Conservation (phyloP, 53 echinoderm and acorn worm genomes). For the Patiria pectinifera region DNA sequence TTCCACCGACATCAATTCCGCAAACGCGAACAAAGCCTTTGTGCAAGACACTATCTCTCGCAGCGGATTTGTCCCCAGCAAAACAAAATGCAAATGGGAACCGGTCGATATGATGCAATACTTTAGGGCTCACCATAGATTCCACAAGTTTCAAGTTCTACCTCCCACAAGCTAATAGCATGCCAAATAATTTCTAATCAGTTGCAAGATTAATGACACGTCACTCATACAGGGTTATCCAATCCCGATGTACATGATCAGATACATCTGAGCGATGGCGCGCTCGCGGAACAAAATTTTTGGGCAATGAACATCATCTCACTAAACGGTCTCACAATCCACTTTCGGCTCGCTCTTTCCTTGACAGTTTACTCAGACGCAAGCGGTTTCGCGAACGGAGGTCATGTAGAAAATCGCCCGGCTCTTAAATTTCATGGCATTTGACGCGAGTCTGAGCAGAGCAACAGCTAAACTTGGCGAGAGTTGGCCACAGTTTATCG, state of each 20-base stretch:
- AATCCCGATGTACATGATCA: background rate
- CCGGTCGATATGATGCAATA: background rate
- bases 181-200: constrained; percentile 33
- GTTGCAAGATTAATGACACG: constrained; percentile 33
- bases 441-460: constrained; percentile 5
- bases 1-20: background rate
- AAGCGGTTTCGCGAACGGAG: constrained; percentile 18
- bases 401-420: constrained; percentile 17
- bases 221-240: background rate
- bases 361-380: constrained; percentile 34
- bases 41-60: constrained; percentile 17
- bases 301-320: background rate
- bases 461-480: constrained; percentile 53
- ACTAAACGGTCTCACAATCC: constrained; percentile 1
- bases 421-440: constrained; percentile 31
- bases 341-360: constrained; percentile 20
- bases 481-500: constrained; percentile 45
- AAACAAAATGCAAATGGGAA: constrained; percentile 52
- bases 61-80: constrained; percentile 42
- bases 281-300: background rate
- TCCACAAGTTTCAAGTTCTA: background rate
- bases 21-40: background rate
- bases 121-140: constrained; percentile 30
- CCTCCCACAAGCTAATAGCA: background rate
- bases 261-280: background rate